Evolutionary conservation across 2,888 invertebrate genomes (phyloP), one percentile per base, ranked within the genome.

Genomic region (Epinotia nisella): DNA sequence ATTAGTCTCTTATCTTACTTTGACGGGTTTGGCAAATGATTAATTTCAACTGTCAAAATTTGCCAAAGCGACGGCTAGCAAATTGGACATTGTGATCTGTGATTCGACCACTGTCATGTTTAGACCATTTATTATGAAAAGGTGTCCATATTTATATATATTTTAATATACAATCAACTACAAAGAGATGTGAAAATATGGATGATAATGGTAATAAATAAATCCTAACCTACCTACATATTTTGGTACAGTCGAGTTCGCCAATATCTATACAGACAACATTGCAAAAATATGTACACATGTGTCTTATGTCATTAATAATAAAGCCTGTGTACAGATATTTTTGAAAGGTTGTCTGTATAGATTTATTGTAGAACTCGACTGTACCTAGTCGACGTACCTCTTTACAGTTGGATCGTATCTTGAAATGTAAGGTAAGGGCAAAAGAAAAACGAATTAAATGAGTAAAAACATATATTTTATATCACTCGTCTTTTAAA

Each of bases 381-480:
- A 29, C 5, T 29, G 7, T 29, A 5, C 29, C n/a, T n/a, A 29
- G 29, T 29, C 29, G 5, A 29, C 29, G n/a, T n/a, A n/a, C n/a
- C n/a, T n/a, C n/a, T n/a, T n/a, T n/a, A n/a, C n/a, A n/a, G n/a
- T n/a, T n/a, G n/a, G n/a, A n/a, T n/a, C n/a, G n/a, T n/a, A n/a
- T n/a, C 21, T 24, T 24, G 21, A 24, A 1, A 9, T 35, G 7
- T 9, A 35, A 35, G 35, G 9, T 7, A 35, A 3, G n/a, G 45
- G 59, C 15, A 45, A 68, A 49, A 60, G 45, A 72, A 72, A 72
- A 72, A 72, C 72, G 41, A 72, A 79, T 77, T 87, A 90, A 91
- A 91, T 92, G 91, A 92, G 92, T 93, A 93, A 89, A 93, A 93
- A 93, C 93, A 93, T 93, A 92, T 93, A 92, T 92, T 92, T 90